These are phyloP conservation scores for Camponotus vicinus DNA, from an alignment of 1,140 invertebrate species.

Conservation along the genomic window DNA sequence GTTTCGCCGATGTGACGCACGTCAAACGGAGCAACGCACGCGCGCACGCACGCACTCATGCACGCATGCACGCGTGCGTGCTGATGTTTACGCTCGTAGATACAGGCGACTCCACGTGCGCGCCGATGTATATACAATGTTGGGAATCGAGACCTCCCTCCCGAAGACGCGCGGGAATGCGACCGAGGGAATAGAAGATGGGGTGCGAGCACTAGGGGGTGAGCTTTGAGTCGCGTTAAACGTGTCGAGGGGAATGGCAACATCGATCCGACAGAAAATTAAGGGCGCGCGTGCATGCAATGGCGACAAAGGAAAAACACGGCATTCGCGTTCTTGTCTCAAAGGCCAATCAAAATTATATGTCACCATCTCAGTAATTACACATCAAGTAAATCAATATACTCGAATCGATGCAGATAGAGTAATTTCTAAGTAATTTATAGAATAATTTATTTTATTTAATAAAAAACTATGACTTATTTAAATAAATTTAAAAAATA, in stretches of 20 bases:
- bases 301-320: constrained; percentile 19
- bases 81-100: constrained; percentile 24
- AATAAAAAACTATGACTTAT: neutral
- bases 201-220: constrained; percentile 23
- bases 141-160: constrained; percentile 24
- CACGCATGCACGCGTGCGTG: neutral
- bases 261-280: constrained; percentile 44
- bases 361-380: neutral
- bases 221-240: constrained; percentile 52
- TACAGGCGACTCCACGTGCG: constrained; percentile 6
- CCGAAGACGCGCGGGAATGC: neutral
- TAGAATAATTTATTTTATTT: no score
- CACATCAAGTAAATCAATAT: neutral
- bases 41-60: no score
- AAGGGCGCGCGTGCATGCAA: constrained; percentile 34
- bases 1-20: constrained; percentile 11
- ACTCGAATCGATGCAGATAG: neutral
- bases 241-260: constrained; percentile 36
- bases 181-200: constrained; percentile 4
- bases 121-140: neutral
- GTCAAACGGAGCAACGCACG: constrained; percentile 17
- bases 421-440: no score
- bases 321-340: neutral
- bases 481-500: neutral
- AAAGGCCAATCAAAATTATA: neutral